These are phyloP conservation scores for Sarcophaga peregrina DNA, from an alignment of 1,140 invertebrate genomes.

Conservation along the genomic window DNA sequence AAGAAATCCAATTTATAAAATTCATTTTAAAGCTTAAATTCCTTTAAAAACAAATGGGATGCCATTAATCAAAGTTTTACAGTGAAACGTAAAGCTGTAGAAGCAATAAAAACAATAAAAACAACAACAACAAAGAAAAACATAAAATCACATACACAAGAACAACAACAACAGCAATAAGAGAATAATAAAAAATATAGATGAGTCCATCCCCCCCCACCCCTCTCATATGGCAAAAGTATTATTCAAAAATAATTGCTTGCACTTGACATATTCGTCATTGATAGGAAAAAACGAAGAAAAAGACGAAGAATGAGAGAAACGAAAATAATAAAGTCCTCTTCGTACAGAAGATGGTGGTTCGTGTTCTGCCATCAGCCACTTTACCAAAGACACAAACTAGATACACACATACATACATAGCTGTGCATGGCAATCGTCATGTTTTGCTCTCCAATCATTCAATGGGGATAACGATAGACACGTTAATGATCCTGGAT, in stretches of 20 bases:
- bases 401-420: no score
- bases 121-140: not conserved
- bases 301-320: no score
- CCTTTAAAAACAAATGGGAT: constrained; percentile 27
- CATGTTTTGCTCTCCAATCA: no score
- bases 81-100: constrained; percentile 22
- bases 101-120: not conserved
- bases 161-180: not conserved
- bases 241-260: constrained; percentile 41
- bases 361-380: no score
- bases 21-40: constrained; percentile 37
- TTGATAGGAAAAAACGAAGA: no score
- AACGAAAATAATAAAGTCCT: no score
- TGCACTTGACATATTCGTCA: constrained; percentile 40
- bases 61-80: constrained; percentile 23
- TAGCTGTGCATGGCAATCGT: no score
- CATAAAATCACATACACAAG: not conserved
- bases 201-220: constrained; percentile 1
- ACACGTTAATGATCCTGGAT: no score
- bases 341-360: no score
- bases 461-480: no score
- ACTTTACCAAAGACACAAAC: no score
- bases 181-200: constrained; percentile 32
- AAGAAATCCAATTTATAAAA: constrained; percentile 23
- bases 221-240: constrained; percentile 23